These are phyloP conservation scores for Steatornis caripensis DNA, from an alignment of 2,113 vertebrate species.

Conservation along the genomic window DNA sequence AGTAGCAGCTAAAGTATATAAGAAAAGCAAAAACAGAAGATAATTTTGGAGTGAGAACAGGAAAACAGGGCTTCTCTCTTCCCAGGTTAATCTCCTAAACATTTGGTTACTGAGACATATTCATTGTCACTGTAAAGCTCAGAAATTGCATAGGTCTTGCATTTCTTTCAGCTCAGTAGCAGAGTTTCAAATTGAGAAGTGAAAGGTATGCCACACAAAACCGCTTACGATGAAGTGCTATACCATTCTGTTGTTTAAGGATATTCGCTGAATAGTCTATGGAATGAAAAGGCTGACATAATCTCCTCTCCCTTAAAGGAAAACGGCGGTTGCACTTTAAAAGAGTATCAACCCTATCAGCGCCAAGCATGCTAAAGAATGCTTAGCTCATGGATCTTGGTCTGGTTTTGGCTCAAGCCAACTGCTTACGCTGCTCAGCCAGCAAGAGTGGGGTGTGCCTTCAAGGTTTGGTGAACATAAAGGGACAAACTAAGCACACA, in stretches of 20 bases:
- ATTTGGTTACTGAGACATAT: neutral
- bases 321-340: neutral
- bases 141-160: neutral
- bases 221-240: neutral
- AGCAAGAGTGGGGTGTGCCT: neutral
- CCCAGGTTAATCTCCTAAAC: neutral
- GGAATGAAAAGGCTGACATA: neutral
- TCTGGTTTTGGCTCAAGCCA: neutral
- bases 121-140: neutral
- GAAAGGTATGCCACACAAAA: neutral
- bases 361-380: neutral
- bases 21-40: neutral
- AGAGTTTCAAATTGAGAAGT: neutral
- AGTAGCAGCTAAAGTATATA: neutral
- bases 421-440: neutral
- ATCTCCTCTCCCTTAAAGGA: neutral
- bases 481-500: neutral
- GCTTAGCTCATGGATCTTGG: neutral
- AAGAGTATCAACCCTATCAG: neutral
- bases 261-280: neutral
- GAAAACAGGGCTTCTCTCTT: neutral
- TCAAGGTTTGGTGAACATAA: neutral
- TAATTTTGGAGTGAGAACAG: neutral
- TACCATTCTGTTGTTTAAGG: neutral
- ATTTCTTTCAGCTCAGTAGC: neutral